Evolutionary conservation across 2,797 vertebrate genomes (phyloP).

Genomic region (Okamejei kenojei): DNA sequence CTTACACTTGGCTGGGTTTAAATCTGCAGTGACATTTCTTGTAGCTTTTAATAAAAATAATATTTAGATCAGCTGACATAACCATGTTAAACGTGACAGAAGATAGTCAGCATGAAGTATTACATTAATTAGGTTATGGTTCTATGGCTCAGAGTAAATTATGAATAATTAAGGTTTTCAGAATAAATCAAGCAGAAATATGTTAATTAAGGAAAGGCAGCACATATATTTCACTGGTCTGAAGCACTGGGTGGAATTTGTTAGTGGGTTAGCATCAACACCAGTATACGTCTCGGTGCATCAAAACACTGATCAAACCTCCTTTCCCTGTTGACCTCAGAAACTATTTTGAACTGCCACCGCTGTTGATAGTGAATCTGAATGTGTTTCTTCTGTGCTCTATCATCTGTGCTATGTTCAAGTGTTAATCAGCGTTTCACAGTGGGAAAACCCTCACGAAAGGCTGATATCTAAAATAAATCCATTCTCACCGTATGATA

Average conservation of each 20-base stretch:
- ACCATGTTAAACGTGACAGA: not conserved
- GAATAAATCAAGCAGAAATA: conserved; percentile 16
- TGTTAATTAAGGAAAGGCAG: not conserved
- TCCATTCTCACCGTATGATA: not conserved
- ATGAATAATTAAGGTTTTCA: conserved; percentile 18
- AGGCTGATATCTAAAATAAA: not conserved
- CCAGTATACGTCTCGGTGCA: not conserved
- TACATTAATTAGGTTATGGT: conserved; percentile 11
- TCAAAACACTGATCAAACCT: not conserved
- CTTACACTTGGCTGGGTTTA: not conserved
- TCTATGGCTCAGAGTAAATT: not conserved
- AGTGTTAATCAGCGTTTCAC: not conserved
- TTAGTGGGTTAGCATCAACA: not conserved
- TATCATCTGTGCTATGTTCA: not conserved
- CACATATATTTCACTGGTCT: not conserved
- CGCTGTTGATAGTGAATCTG: conserved; percentile 3
- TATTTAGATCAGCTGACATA: not conserved
- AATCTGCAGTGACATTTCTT: not conserved
- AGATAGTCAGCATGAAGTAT: not conserved
- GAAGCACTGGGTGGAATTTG: not conserved
- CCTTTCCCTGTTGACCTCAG: not conserved
- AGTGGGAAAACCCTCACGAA: not conserved
- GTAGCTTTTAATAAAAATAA: not conserved
- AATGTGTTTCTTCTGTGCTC: not conserved
- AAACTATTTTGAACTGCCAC: not conserved